Evolutionary conservation across 2,888 invertebrate genomes (phyloP).

Genomic region (Scelioninae gen. 1): DNA sequence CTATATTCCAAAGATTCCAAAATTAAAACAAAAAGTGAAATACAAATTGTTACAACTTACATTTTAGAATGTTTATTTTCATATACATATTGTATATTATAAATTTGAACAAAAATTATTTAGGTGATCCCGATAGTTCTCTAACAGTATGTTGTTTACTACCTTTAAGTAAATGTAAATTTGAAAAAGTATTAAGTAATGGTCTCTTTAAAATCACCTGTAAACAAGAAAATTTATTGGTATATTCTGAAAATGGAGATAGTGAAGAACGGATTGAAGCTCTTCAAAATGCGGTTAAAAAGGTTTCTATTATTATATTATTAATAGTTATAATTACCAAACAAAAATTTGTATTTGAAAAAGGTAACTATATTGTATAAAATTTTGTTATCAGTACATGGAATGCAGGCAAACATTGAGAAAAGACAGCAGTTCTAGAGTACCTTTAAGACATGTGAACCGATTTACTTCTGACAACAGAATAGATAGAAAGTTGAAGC

Average conservation of each 20-base stretch:
- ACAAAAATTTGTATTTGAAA: background rate
- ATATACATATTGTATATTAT: too few relatives aligned
- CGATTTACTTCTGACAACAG: slow-evolving; percentile 83
- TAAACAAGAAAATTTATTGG: slow-evolving; percentile 86
- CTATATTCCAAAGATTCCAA: too few relatives aligned
- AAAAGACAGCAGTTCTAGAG: slow-evolving; percentile 88
- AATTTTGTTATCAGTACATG: slow-evolving; percentile 81
- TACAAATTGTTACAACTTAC: too few relatives aligned
- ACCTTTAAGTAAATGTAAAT: slow-evolving; percentile 89
- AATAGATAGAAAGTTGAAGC: slow-evolving; percentile 72
- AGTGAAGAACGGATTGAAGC: slow-evolving; percentile 86
- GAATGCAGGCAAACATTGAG: slow-evolving; percentile 87
- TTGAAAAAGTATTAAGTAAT: slow-evolving; percentile 86
- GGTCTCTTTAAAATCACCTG: slow-evolving; percentile 88
- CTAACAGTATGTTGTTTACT: slow-evolving; percentile 88
- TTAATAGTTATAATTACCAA: slow-evolving; percentile 47
- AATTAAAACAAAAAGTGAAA: too few relatives aligned
- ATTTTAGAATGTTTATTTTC: too few relatives aligned
- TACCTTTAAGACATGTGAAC: slow-evolving; percentile 86
- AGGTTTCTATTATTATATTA: too few relatives aligned
- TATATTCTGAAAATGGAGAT: slow-evolving; percentile 86
- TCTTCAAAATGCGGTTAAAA: slow-evolving; percentile 86
- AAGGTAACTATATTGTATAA: background rate
- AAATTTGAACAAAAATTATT: background rate
- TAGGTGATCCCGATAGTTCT: slow-evolving; percentile 87